phyloP scores from a whole-genome alignment of 2,888 invertebrate species.

The Hirtodrosophila histrioides region DNA sequence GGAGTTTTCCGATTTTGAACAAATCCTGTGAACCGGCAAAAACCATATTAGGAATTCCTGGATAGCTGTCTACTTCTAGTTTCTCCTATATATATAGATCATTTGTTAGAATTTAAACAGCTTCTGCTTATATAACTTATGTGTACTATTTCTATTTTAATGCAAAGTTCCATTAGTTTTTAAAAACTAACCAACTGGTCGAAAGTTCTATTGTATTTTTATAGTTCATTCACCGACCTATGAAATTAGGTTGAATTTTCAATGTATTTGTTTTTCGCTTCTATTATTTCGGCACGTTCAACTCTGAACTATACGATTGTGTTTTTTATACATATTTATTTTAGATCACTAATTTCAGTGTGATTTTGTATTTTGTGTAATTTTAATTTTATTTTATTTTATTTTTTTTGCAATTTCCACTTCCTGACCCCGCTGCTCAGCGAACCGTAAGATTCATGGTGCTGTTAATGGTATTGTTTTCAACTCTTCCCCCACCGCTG shows the following conservation, averaged over 20 bases:
- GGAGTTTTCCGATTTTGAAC: too few species aligned
- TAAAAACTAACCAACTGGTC: too few species aligned
- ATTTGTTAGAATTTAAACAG: too few species aligned
- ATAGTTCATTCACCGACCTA: background rate
- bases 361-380: slow-evolving; percentile 19
- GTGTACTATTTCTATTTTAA: too few species aligned
- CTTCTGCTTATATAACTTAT: too few species aligned
- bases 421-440: slow-evolving; percentile 73
- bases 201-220: background rate
- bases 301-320: slow-evolving; percentile 31
- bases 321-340: slow-evolving; percentile 23
- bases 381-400: slow-evolving; percentile 21
- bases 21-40: too few species aligned
- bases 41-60: too few species aligned
- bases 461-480: slow-evolving; percentile 62
- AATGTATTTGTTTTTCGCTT: slow-evolving; percentile 3
- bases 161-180: too few species aligned
- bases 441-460: slow-evolving; percentile 60
- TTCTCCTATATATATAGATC: too few species aligned
- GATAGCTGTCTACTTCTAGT: too few species aligned
- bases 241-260: slow-evolving; percentile 15
- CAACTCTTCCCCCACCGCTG: slow-evolving; percentile 18
- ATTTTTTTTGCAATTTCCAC: slow-evolving; percentile 51
- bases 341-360: slow-evolving; percentile 53
- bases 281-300: slow-evolving; percentile 37